Conservation (phyloP, 2,888 invertebrate species). For the Rotaria macrura region DNA sequence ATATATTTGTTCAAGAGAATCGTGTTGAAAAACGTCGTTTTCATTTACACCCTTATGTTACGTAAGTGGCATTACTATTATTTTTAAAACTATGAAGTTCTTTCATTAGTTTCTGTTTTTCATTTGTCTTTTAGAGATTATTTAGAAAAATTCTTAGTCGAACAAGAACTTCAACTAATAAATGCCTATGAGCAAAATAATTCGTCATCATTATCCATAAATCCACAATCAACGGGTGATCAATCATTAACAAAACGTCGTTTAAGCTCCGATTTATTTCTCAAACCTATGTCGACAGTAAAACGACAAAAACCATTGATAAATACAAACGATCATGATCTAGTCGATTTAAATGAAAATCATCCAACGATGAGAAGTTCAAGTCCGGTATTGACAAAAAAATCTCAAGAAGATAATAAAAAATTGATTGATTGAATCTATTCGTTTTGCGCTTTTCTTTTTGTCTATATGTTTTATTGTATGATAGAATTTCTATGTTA, state of each 20-base stretch:
- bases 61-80: constrained; percentile 56
- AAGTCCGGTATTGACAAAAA: neutral
- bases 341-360: neutral
- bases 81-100: too few relatives aligned
- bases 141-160: neutral
- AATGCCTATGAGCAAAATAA: constrained; percentile 4
- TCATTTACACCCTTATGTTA: constrained; percentile 76
- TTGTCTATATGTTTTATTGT: neutral
- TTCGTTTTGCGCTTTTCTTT: neutral
- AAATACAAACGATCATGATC: neutral
- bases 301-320: neutral
- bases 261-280: neutral
- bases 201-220: neutral
- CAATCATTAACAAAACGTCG: neutral
- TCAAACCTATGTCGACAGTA: neutral
- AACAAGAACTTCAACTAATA: constrained; percentile 10
- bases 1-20: constrained; percentile 70
- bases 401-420: neutral
- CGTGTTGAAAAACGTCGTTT: constrained; percentile 83
- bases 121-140: neutral
- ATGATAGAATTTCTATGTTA: neutral
- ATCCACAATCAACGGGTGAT: neutral
- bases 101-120: too few relatives aligned
- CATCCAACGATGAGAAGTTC: neutral
- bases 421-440: neutral